Evolutionary conservation across 2,888 invertebrate genomes (phyloP), one percentile per base, ranked within the genome.

Genomic region (Protula sp.): DNA sequence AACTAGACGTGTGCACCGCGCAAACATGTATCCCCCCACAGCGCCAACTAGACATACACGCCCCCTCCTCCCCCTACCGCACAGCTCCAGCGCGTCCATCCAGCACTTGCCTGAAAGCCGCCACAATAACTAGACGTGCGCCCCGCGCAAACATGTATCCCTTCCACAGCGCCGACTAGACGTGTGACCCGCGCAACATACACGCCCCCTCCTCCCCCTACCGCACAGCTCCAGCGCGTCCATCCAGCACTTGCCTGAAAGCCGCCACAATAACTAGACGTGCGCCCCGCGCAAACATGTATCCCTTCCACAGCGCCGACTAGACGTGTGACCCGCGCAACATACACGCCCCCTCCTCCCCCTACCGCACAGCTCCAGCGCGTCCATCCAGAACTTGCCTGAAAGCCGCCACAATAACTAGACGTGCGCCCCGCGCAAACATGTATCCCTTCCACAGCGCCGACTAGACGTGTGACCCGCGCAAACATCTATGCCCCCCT

Each of bases 371-470:
- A 95, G 84, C 82, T 95, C 94, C 26, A 95, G 84, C 3, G 93
- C 94, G 83, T 95, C 94, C 82, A 95, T 87, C 94, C 94, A 95
- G 81, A 92, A 94, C 84, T 94, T 94, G 28, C 82, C 82, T 74
- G 64, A 0, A 54, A 57, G 54, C n/a, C n/a, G n/a, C n/a, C 26
- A 24, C 30, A 4, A 53, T 50, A 4, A 30, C 26, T 2, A 47
- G n/a, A 55, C 22, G 48, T n/a, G 3, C 28, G n/a, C 4, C 9
- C 14, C 0, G 22, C 2, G 3, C 28, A 54, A 38, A 9, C 14
- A 50, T 50, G 24, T 22, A n/a, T 45, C 19, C 45, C 19, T n/a
- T 9, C 19, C 45, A 45, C 45, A 45, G 45, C 9, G 19, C 19
- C 19, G 45, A 38, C 45, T 14, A 38, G 45, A n/a, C n/a, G n/a